Conservation (phyloP, 2,113 vertebrate genomes). For the Bubo blakistoni region DNA sequence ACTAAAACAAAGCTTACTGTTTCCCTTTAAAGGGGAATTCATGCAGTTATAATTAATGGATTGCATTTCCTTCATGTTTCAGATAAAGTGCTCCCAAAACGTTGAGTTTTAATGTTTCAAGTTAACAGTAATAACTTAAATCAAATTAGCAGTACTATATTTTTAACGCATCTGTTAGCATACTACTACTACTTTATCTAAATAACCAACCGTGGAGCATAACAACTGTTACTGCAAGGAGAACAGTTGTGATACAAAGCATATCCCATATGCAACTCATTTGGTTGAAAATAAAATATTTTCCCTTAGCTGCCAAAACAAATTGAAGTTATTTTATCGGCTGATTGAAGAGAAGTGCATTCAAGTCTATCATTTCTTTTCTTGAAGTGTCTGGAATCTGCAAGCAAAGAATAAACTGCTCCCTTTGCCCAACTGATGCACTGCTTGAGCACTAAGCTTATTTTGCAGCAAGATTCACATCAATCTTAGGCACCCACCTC, state of each 20-base stretch:
- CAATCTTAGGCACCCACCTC: background rate
- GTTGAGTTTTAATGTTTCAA: background rate
- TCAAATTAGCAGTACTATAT: background rate
- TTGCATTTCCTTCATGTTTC: background rate
- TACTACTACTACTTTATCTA: background rate
- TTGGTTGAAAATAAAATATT: conserved; percentile 17
- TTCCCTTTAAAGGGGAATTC: background rate
- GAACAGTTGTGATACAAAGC: background rate
- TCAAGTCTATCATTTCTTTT: background rate
- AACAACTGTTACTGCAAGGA: background rate
- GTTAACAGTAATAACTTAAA: background rate
- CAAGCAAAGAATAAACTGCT: background rate
- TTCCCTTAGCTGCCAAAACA: background rate
- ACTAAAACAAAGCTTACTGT: background rate
- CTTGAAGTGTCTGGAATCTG: background rate
- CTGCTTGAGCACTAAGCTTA: background rate
- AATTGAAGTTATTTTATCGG: background rate
- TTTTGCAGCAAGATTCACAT: background rate
- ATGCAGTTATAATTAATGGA: background rate
- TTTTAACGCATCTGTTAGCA: background rate
- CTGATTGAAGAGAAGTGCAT: background rate
- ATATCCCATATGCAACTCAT: background rate
- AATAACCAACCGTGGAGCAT: background rate
- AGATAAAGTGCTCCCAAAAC: background rate
- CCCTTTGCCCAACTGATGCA: background rate